A percentile compares a stretch with the other conserved stretches of the same genome.
phyloP scores from a whole-genome alignment of 1,140 invertebrate species.

The Scaptomyza hsui region DNA sequence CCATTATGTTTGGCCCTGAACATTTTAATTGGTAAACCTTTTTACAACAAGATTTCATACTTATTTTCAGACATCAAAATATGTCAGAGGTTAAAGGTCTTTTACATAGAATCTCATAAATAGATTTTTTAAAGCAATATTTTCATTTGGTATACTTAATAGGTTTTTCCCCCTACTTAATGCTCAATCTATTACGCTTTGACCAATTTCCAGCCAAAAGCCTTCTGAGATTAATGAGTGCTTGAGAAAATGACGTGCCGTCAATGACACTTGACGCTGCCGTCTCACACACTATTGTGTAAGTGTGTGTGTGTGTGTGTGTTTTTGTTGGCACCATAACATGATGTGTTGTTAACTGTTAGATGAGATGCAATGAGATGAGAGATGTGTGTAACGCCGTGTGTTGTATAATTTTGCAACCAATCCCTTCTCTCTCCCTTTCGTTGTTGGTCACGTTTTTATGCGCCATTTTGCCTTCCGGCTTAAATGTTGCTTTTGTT shows the following conservation, averaged over 20 bases:
- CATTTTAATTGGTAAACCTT: too few species aligned
- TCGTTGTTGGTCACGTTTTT: slow-evolving; percentile 73
- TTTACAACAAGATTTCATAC: too few species aligned
- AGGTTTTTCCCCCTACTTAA: not conserved
- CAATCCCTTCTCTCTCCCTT: not conserved
- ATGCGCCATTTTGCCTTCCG: slow-evolving; percentile 38
- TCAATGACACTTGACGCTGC: slow-evolving; percentile 70
- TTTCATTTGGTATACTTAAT: too few species aligned
- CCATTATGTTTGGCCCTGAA: too few species aligned
- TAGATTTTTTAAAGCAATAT: not conserved
- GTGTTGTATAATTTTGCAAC: not conserved
- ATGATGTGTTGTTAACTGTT: slow-evolving; percentile 27
- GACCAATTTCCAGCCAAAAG: slow-evolving; percentile 30
- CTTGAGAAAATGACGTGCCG: slow-evolving; percentile 71
- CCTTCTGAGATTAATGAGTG: slow-evolving; percentile 63
- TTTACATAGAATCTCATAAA: not conserved
- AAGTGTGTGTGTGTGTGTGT: slow-evolving; percentile 36
- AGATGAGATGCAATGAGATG: slow-evolving; percentile 45
- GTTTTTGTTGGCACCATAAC: slow-evolving; percentile 49
- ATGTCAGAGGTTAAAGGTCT: too few species aligned
- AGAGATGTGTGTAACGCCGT: slow-evolving; percentile 15
- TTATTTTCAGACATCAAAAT: too few species aligned
- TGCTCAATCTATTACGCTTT: slow-evolving; percentile 17
- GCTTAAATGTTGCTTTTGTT: slow-evolving; percentile 14
- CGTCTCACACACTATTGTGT: slow-evolving; percentile 13